Base-by-base conservation (phyloP, 2,888 invertebrate genomes). In the Drosophila meridiana region DNA sequence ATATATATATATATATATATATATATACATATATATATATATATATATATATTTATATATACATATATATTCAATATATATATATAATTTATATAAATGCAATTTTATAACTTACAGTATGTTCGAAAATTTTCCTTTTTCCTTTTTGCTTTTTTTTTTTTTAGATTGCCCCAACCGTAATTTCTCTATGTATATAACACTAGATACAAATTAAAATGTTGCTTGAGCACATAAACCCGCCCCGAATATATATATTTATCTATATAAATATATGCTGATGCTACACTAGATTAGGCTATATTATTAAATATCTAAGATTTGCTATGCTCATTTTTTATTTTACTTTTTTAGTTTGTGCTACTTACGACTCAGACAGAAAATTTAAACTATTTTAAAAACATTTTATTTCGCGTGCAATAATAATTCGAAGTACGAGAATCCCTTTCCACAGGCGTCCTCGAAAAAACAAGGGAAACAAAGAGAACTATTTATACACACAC, bases 41-140 rank as follows among this genome's bases (percentile, higher is more conserved):
- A 64, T 80, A 65, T 63, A 14, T 53, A 62, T 63, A 73, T 69
- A 48, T 74, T 73, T 77, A 34, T 78, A 90, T 90, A 69, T 81
- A 75, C 20, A 47, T 28, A 64, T 73, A 70, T 83, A 75, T 86
- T 58, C 71, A 47, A 62, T 64, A 73, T 69, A 57, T 64, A 59
- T 72, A 67, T 68, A 64, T 80, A 65, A 48, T 74, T 75, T 77
- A 34, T 78, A 90, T 90, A 90, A 89, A 90, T 89, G 89, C 89
- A 85, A 89, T 86, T 83, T 88, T 87, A 90, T 87, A 88, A 89
- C 83, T 85, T 90, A 83, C 81, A 90, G 90, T 90, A 74, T 75
- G 83, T 88, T 89, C 87, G 83, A 90, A 87, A 88, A 80, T 82
- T 77, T 83, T 66, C 32, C 65, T 72, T 81, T 75, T 83, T 81